Evolutionary conservation across 2,113 vertebrate genomes (phyloP), one percentile per base, ranked within the genome.

Genomic region (Leucoraja erinaceus): DNA sequence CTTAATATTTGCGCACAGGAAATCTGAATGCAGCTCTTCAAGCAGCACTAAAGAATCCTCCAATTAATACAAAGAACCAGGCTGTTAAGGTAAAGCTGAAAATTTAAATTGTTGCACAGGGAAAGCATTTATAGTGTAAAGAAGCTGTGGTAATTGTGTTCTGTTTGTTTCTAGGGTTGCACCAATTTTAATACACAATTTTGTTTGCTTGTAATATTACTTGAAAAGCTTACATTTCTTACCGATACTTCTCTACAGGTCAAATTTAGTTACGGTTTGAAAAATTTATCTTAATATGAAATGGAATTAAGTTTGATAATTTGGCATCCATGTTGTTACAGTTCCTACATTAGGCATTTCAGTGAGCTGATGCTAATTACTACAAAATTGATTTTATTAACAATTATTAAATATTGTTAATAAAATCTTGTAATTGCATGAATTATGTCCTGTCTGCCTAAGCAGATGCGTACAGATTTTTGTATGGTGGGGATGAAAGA

Each of bases 1-100:
- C 97, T 98, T 99, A 97, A 98, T 96, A 0, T 84, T 83, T 66
- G 75, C 94, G 96, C 94, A 99, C 97, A 98, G 99, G 98, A 94
- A 99, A 98, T 93, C 97, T 99, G 94, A 97, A 96, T 94, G 98
- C 97, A n/a, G 98, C 99, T 0, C 95, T 99, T 2, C 98, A 99
- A 33, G 99, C 98, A 0, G 98, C 98, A 75, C 95, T 99, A 94
- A 99, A 99, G 95, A 99, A 99, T 94, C 99, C 99, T 59, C 99
- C 98, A 4, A 98, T 99, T 96, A 98, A 99, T 95, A 98, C 98
- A 14, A 99, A 99, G 96, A 99, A 98, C 95, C 99, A 99, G 94
- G 98, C 97, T 0, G 97, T 98, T 61, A 99, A 99, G 97, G 99
- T 99, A 94, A 96, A 95, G 78, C 90, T 93, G 12, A 70, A 83